Conservation (phyloP, 1,140 invertebrate species). For the Drosophila malerkotliana region DNA sequence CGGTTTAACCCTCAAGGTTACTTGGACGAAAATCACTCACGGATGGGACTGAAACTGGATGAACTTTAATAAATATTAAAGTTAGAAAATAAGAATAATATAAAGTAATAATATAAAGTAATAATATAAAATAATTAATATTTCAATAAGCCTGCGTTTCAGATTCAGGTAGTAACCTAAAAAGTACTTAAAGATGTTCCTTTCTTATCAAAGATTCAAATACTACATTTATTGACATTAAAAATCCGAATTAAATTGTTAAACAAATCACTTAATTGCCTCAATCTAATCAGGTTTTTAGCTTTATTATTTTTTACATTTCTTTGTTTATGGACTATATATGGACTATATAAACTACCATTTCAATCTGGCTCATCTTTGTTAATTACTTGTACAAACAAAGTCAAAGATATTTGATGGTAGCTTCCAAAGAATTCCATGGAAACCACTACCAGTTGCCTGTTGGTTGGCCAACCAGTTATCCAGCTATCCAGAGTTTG, state of each 20-base stretch:
- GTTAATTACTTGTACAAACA: conserved; percentile 11
- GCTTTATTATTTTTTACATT: not conserved
- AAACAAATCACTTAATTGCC: not conserved
- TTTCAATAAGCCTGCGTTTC: too few relatives aligned
- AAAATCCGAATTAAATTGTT: too few relatives aligned
- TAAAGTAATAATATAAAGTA: too few relatives aligned
- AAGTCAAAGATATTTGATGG: conserved; percentile 3
- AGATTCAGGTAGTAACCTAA: not conserved
- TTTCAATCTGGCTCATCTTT: not conserved
- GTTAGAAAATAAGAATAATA: too few relatives aligned
- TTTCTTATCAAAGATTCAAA: too few relatives aligned
- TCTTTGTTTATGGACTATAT: not conserved
- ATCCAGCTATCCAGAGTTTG: conserved; percentile 4
- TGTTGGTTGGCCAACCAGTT: conserved; percentile 28
- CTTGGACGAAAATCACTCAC: too few relatives aligned
- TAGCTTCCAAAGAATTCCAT: conserved; percentile 16
- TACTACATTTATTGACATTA: too few relatives aligned
- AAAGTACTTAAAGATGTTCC: not conserved
- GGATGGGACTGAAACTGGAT: too few relatives aligned
- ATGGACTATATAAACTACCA: not conserved
- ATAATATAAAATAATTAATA: too few relatives aligned
- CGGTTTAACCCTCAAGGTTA: too few relatives aligned
- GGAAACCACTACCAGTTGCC: conserved; percentile 67
- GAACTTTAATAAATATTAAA: not conserved
- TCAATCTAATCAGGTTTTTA: not conserved